These are phyloP conservation scores for Drosophila rhopaloa DNA, from an alignment of 1,140 invertebrate genomes.

Conservation along the genomic window DNA sequence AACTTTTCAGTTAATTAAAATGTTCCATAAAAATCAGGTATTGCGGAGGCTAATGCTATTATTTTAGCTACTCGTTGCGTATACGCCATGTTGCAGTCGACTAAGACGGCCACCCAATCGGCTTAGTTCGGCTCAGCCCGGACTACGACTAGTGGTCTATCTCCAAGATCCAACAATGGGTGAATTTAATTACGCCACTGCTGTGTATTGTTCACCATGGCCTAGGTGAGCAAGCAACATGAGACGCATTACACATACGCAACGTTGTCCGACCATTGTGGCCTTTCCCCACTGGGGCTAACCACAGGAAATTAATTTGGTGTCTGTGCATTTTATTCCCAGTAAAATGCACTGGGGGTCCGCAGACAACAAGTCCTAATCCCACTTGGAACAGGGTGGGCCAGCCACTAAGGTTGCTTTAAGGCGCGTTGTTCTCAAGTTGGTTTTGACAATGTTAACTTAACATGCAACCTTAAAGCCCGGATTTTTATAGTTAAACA, in stretches of 20 bases:
- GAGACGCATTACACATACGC: conserved; percentile 77
- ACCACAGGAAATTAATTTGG: conserved; percentile 78
- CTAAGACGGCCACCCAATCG: conserved; percentile 50
- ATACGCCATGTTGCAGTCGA: conserved; percentile 55
- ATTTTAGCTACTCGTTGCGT: conserved; percentile 45
- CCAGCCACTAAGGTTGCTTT: conserved; percentile 8
- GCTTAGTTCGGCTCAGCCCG: conserved; percentile 70
- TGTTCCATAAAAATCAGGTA: conserved; percentile 60
- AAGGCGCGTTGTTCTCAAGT: conserved; percentile 9
- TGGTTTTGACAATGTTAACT: neutral
- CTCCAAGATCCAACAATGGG: conserved; percentile 55
- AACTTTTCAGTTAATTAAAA: conserved; percentile 65
- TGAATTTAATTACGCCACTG: conserved; percentile 77
- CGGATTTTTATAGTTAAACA: neutral
- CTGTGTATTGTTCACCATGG: conserved; percentile 43
- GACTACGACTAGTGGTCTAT: conserved; percentile 19
- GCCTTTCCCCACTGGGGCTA: conserved; percentile 31
- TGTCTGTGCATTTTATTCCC: conserved; percentile 71
- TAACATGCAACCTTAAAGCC: conserved; percentile 1
- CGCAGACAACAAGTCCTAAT: conserved; percentile 57
- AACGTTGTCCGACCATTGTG: conserved; percentile 40
- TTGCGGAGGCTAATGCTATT: conserved; percentile 59
- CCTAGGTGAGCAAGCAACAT: conserved; percentile 38
- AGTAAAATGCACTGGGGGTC: conserved; percentile 7
- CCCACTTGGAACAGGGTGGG: conserved; percentile 11